phyloP scores from a whole-genome alignment of 2,113 vertebrate species.

The Coptodon rendalli region DNA sequence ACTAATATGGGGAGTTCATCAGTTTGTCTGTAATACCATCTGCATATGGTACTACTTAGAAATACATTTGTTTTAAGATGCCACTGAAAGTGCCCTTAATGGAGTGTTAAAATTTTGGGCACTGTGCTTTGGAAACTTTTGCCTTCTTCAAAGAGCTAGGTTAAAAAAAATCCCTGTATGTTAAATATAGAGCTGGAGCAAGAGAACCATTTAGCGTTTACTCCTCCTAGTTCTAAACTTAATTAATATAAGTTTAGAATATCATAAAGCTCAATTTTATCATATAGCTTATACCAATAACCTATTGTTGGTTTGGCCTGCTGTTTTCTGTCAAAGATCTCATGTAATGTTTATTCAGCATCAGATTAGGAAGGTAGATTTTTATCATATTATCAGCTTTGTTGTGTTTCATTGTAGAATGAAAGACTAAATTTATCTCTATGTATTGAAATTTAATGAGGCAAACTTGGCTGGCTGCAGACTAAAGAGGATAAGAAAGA shows the following conservation, averaged over 20 bases:
- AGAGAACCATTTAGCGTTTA: neutral
- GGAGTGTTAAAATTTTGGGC: neutral
- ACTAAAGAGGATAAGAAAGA: neutral
- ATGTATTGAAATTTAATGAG: neutral
- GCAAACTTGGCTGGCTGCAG: rapidly evolving
- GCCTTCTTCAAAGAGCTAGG: neutral
- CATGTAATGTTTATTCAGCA: neutral
- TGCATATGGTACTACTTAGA: neutral
- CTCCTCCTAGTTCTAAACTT: neutral
- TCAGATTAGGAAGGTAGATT: neutral
- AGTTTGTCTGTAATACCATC: neutral
- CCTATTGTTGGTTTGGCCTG: neutral
- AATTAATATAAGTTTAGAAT: neutral
- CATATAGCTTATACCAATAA: neutral
- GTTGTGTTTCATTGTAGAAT: neutral
- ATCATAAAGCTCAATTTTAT: neutral
- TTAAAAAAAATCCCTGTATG: neutral
- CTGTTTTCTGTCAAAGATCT: neutral
- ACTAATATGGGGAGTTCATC: neutral
- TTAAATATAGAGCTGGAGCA: neutral
- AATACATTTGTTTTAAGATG: neutral
- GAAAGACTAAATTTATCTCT: neutral
- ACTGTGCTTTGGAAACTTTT: neutral
- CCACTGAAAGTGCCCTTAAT: neutral
- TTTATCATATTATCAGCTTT: neutral